Evolutionary conservation across 2,888 invertebrate species (phyloP).

Genomic region (Coelopa pilipes): DNA sequence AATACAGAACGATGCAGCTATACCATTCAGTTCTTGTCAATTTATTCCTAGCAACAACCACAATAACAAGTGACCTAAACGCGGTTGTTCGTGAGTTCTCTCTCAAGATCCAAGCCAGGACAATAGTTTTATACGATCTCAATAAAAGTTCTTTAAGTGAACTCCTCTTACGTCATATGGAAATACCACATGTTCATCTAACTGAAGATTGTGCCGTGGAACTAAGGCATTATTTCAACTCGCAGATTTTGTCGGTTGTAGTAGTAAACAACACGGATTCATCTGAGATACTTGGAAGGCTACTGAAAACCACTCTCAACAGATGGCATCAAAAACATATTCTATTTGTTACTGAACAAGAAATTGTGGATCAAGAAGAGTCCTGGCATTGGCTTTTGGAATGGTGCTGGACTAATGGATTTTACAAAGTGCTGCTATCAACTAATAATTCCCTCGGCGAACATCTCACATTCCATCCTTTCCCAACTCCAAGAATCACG

Average conservation of each 20-base stretch:
- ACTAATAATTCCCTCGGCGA: background rate
- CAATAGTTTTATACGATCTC: no score
- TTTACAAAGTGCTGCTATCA: slow-evolving; percentile 26
- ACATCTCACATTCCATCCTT: slow-evolving; percentile 11
- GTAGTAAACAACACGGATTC: background rate
- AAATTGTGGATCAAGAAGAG: no score
- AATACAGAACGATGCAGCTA: no score
- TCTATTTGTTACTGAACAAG: slow-evolving; percentile 16
- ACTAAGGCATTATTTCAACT: slow-evolving; percentile 26
- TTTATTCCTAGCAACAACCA: no score
- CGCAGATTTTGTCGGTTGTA: slow-evolving; percentile 20
- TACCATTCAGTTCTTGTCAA: no score
- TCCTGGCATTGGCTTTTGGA: slow-evolving; percentile 30
- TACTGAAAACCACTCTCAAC: slow-evolving; percentile 2
- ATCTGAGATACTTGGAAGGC: slow-evolving; percentile 8
- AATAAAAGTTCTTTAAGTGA: no score
- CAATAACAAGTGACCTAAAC: no score
- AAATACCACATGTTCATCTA: slow-evolving; percentile 20
- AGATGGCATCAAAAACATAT: slow-evolving; percentile 31
- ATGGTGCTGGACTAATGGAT: slow-evolving; percentile 31
- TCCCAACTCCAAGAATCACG: background rate
- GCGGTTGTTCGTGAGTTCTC: no score
- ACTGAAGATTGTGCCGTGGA: background rate
- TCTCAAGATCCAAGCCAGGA: no score
- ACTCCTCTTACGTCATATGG: no score